Base-by-base conservation (phyloP, 2,888 invertebrate genomes). In the Latrodectus hesperus region DNA sequence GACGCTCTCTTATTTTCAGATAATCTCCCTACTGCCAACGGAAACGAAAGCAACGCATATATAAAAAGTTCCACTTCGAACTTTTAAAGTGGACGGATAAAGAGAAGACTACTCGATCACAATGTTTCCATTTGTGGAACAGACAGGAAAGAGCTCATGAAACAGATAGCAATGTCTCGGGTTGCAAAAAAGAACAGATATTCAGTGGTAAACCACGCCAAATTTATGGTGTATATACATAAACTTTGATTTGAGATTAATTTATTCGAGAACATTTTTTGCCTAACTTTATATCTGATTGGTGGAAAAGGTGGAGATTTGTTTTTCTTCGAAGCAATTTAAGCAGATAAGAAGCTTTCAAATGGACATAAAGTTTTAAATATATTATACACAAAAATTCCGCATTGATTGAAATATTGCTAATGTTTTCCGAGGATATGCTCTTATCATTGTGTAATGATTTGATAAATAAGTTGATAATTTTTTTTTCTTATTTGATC, bases 181-280 rank as follows among this genome's bases (percentile, higher is more conserved):
- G 51, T 86, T 88, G 73, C 82, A 65, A 26, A 60, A 68, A 70
- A 75, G 74, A n/a, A 26, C 80, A 71, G 87, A 88, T 88, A 88
- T 67, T 55, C 68, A 65, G n/a, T 65, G 38, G 87, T 88, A 88
- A 88, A 88, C 87, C 74, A 38, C 4, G 53, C 68, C 52, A 83
- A 78, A 82, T 88, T 88, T 88, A 88, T 88, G 83, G 83, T 82
- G 86, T 87, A 38, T 38, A 38, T 38, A 38, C 38, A 38, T 38
- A 87, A 87, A 87, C 86, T 86, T 86, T 80, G 85, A 86, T 80
- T 80, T 76, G 68, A 75, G 85, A 86, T 86, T 80, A 80, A 86
- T 80, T 80, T 86, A 86, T 86, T 64, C 64, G 64, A 22, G 68
- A 60, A 74, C 12, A 60, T 60, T 12, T 60, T 53, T 68, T 38